These are phyloP conservation scores for Araneus ventricosus DNA, from an alignment of 1,140 invertebrate genomes.

Conservation along the genomic window DNA sequence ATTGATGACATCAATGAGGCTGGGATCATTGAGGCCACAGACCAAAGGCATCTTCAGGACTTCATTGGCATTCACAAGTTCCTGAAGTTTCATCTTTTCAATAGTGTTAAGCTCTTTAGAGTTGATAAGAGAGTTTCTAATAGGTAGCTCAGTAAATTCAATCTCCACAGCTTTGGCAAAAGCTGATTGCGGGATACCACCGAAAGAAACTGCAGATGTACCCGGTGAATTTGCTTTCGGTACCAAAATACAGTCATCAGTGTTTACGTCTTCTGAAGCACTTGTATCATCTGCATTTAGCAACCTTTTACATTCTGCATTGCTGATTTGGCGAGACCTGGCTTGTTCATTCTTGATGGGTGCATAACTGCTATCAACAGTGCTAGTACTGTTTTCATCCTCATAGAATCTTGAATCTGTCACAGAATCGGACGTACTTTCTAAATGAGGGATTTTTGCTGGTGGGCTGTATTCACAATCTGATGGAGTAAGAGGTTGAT, in stretches of 20 bases:
- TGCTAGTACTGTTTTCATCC: not conserved
- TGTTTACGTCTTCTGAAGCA: not conserved
- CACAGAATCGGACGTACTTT: slow-evolving; percentile 58
- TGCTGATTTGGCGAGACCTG: not conserved
- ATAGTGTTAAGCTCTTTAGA: slow-evolving; percentile 89
- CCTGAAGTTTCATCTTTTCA: slow-evolving; percentile 90
- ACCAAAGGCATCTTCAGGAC: slow-evolving; percentile 88
- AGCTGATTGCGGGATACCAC: slow-evolving; percentile 8
- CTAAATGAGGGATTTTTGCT: slow-evolving; percentile 40
- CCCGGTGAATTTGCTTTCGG: slow-evolving; percentile 13
- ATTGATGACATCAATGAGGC: slow-evolving; percentile 91
- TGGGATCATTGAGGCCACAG: slow-evolving; percentile 60
- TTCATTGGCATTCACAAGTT: slow-evolving; percentile 91
- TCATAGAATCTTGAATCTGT: slow-evolving; percentile 11
- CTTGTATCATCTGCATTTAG: slow-evolving; percentile 1
- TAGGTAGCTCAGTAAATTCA: slow-evolving; percentile 87
- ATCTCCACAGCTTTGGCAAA: slow-evolving; percentile 89
- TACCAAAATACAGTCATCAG: not conserved
- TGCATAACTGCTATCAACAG: not conserved
- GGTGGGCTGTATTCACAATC: slow-evolving; percentile 72
- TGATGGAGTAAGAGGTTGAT: slow-evolving; percentile 66
- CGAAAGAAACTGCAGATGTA: not conserved
- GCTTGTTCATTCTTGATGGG: not conserved
- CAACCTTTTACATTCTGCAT: not conserved
- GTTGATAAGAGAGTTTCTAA: slow-evolving; percentile 77